These are phyloP conservation scores for Drosophila virilis DNA, from an alignment of 1,140 invertebrate species.

Conservation along the genomic window DNA sequence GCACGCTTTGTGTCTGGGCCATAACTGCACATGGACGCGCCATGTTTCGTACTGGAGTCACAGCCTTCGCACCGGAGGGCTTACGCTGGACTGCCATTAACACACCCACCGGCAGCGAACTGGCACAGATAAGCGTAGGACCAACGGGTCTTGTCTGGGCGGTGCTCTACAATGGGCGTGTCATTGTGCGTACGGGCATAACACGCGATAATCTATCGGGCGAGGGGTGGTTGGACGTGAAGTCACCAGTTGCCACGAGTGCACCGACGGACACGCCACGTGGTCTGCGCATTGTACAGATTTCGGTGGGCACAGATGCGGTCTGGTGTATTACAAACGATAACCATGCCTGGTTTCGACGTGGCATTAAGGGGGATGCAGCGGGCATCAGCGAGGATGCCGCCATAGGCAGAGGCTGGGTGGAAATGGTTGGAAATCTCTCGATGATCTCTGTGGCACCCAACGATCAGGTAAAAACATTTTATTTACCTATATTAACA, in stretches of 20 bases:
- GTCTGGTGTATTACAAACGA: slow-evolving; percentile 95
- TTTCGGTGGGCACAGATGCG: slow-evolving; percentile 93
- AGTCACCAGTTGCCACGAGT: slow-evolving; percentile 86
- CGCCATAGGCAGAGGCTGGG: slow-evolving; percentile 91
- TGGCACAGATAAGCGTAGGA: slow-evolving; percentile 93
- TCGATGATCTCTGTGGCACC: slow-evolving; percentile 91
- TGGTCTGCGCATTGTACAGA: slow-evolving; percentile 89
- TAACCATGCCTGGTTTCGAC: slow-evolving; percentile 94
- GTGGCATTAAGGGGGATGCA: slow-evolving; percentile 91
- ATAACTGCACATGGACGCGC: slow-evolving; percentile 95
- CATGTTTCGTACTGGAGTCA: slow-evolving; percentile 93
- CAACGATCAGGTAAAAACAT: slow-evolving; percentile 89
- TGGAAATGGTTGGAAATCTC: slow-evolving; percentile 94
- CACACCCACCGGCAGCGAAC: slow-evolving; percentile 90
- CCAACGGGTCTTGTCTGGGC: slow-evolving; percentile 94
- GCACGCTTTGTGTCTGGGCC: slow-evolving; percentile 93
- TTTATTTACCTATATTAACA: slow-evolving; percentile 85
- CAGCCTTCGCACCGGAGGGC: slow-evolving; percentile 92
- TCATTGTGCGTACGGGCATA: slow-evolving; percentile 91
- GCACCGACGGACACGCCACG: slow-evolving; percentile 59
- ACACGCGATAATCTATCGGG: slow-evolving; percentile 90
- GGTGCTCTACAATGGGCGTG: slow-evolving; percentile 91
- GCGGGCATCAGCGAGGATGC: slow-evolving; percentile 89
- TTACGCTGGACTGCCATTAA: slow-evolving; percentile 91
- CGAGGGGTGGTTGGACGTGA: slow-evolving; percentile 92